A percentile compares a stretch with the other conserved stretches of the same genome.
These are phyloP conservation scores for Xylota segnis DNA, from an alignment of 2,888 invertebrate genomes.

Conservation along the genomic window DNA sequence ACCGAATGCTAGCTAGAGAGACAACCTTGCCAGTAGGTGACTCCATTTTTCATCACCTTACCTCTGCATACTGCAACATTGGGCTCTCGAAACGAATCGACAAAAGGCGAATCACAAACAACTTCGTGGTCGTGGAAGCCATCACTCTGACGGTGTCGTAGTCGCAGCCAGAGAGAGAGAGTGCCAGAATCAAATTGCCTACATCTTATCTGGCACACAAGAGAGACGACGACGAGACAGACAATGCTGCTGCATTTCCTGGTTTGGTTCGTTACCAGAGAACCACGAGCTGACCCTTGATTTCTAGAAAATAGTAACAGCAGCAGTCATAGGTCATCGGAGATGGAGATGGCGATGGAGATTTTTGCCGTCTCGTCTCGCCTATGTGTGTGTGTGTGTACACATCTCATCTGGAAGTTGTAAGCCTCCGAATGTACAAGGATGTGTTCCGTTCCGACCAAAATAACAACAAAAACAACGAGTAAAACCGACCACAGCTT, in stretches of 20 bases:
- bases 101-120: slow-evolving; percentile 65
- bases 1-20: slow-evolving; percentile 20
- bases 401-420: slow-evolving; percentile 50
- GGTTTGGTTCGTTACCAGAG: slow-evolving; percentile 74
- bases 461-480: too few species aligned
- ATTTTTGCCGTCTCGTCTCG: slow-evolving; percentile 49
- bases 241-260: slow-evolving; percentile 63
- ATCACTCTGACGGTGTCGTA: slow-evolving; percentile 52
- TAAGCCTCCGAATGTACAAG: slow-evolving; percentile 62
- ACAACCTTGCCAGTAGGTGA: slow-evolving; percentile 46
- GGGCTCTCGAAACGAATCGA: slow-evolving; percentile 42
- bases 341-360: slow-evolving; percentile 71
- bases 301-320: slow-evolving; percentile 73
- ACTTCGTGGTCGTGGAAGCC: slow-evolving; percentile 63
- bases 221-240: slow-evolving; percentile 34
- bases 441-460: slow-evolving; percentile 47
- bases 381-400: slow-evolving; percentile 20
- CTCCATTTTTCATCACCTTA: slow-evolving; percentile 47
- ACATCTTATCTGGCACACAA: slow-evolving; percentile 71
- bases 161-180: slow-evolving; percentile 14
- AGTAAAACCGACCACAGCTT: slow-evolving; percentile 56
- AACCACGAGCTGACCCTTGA: slow-evolving; percentile 76
- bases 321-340: slow-evolving; percentile 75
- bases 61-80: slow-evolving; percentile 3
- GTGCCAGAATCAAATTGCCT: slow-evolving; percentile 73